A percentile compares a stretch with the other conserved stretches of the same genome.
Evolutionary conservation across 2,113 vertebrate genomes (phyloP).

Genomic region (Mormyrus iriodes): DNA sequence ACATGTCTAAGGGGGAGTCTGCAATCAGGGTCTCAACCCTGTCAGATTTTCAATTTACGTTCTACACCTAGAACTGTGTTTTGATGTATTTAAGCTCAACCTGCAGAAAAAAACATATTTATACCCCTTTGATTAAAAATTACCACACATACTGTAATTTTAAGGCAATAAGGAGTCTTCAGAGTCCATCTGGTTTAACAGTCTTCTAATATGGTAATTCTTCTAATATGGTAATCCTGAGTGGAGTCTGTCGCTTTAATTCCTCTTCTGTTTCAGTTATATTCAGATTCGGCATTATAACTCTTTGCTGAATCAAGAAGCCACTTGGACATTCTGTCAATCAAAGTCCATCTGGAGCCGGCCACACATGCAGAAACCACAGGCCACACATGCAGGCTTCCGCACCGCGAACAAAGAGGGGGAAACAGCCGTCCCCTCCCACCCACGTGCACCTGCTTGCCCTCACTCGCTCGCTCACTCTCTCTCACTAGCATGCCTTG

Average conservation of each 20-base stretch:
- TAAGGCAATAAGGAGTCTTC: not conserved
- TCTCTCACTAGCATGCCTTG: not conserved
- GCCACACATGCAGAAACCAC: not conserved
- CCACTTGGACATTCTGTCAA: not conserved
- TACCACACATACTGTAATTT: not conserved
- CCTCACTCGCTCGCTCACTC: not conserved
- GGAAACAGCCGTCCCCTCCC: not conserved
- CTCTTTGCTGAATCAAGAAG: not conserved
- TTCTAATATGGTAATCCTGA: not conserved
- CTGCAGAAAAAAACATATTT: not conserved
- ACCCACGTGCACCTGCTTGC: not conserved
- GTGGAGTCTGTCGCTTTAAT: not conserved
- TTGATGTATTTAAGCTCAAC: not conserved
- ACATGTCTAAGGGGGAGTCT: not conserved
- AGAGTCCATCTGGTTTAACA: constrained; percentile 9
- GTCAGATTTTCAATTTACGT: not conserved
- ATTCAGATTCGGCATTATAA: not conserved
- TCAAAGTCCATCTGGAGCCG: not conserved
- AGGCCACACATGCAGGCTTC: not conserved
- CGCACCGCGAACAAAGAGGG: not conserved
- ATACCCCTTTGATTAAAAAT: not conserved
- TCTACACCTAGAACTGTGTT: not conserved
- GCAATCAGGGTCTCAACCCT: not conserved
- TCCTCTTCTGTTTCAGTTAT: not conserved
- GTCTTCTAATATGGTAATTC: not conserved